Percentiles rank a stretch among this genome's conserved stretches.
These are phyloP conservation scores for Zaprionus vittiger DNA, from an alignment of 1,140 invertebrate species.

Conservation along the genomic window DNA sequence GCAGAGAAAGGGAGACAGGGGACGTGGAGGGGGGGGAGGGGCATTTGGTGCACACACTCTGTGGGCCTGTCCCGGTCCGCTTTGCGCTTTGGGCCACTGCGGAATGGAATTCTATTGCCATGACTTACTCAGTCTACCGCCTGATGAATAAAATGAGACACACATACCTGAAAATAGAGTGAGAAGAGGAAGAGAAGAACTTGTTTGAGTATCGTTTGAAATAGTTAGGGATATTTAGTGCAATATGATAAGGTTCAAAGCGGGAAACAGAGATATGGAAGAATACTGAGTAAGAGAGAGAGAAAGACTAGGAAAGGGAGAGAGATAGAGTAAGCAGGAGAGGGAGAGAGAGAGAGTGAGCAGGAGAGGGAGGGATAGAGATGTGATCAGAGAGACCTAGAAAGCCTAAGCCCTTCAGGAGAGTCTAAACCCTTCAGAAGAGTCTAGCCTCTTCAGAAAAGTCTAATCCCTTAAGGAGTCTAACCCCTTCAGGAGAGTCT, in stretches of 20 bases:
- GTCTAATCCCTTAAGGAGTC: too few species aligned
- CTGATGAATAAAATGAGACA: not conserved
- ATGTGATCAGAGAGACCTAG: too few species aligned
- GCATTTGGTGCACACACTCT: not conserved
- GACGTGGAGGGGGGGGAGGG: not conserved
- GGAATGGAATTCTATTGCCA: slow-evolving; percentile 1
- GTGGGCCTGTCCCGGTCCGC: not conserved
- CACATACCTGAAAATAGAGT: not conserved
- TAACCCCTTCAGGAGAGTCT: too few species aligned
- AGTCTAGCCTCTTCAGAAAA: too few species aligned
- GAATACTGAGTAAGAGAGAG: too few species aligned
- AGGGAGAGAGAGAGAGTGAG: too few species aligned
- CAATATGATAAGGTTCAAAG: not conserved
- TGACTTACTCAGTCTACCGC: not conserved
- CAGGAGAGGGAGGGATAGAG: too few species aligned
- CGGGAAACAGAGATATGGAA: slow-evolving; percentile 9
- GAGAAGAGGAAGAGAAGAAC: not conserved
- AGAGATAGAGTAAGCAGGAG: too few species aligned
- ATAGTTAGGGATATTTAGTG: not conserved
- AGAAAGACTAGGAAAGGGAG: too few species aligned
- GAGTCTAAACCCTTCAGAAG: too few species aligned
- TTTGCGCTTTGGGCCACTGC: not conserved
- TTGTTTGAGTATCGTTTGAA: not conserved
- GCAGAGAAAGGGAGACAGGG: too few species aligned
- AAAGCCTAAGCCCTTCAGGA: too few species aligned